phyloP scores from a whole-genome alignment of 2,888 invertebrate species.

The Litoditis marina region DNA sequence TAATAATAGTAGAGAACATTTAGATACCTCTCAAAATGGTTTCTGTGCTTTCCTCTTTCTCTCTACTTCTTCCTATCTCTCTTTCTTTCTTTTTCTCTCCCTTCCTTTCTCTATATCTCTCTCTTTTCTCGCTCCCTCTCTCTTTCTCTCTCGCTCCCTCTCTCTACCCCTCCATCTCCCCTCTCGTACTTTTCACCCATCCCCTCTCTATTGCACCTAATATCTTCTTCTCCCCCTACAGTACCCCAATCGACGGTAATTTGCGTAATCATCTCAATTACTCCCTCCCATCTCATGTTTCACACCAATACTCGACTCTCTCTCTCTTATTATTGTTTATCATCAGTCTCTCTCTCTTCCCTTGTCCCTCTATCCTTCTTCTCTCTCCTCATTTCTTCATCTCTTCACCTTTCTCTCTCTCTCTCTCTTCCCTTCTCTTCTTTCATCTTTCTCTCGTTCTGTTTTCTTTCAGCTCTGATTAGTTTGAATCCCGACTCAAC shows the following conservation, averaged over 20 bases:
- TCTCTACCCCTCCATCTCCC: background rate
- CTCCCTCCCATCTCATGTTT: background rate
- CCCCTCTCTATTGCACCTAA: slow-evolving; percentile 9
- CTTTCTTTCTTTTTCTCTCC: background rate
- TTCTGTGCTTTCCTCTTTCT: background rate
- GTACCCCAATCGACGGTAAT: slow-evolving; percentile 1
- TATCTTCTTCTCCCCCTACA: slow-evolving; percentile 9
- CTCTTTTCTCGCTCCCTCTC: background rate
- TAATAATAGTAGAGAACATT: too few relatives aligned
- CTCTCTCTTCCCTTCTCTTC: background rate
- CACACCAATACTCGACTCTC: too few relatives aligned
- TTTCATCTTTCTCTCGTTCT: too few relatives aligned
- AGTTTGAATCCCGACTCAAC: too few relatives aligned
- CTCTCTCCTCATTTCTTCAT: background rate
- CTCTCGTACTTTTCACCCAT: background rate
- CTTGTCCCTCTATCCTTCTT: background rate
- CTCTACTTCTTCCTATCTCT: background rate
- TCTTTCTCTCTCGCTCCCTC: background rate
- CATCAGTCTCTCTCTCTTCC: background rate
- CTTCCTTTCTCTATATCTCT: background rate
- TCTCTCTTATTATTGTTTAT: background rate
- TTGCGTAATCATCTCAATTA: background rate
- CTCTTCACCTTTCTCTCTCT: background rate
- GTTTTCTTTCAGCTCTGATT: too few relatives aligned
- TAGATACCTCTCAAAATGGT: background rate